Evolutionary conservation across 2,888 invertebrate species (phyloP).

Genomic region (Cephus sareptanus): DNA sequence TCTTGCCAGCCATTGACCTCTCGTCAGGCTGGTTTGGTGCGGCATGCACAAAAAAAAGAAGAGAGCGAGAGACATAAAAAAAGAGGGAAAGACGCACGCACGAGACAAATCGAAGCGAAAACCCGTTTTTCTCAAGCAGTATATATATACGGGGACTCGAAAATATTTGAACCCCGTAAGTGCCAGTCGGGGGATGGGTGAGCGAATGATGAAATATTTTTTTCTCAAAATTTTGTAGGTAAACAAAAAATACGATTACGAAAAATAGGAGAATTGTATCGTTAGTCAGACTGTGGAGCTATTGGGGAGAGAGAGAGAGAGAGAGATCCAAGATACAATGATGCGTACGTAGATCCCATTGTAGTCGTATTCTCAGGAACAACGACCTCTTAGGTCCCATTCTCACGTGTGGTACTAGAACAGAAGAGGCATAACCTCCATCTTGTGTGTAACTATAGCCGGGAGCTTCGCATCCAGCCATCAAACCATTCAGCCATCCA

Average conservation of each 20-base stretch:
- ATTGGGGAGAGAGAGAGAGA: background rate
- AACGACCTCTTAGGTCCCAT: background rate
- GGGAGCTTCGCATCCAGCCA: background rate
- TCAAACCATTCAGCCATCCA: background rate
- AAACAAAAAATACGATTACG: background rate
- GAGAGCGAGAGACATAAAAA: background rate
- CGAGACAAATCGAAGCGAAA: background rate
- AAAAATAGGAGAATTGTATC: background rate
- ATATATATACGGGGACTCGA: background rate
- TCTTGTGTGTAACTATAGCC: background rate
- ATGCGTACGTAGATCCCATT: background rate
- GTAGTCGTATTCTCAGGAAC: background rate
- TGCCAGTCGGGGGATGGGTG: no score
- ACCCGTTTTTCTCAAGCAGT: background rate
- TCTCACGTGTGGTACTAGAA: background rate
- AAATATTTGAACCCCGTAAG: background rate
- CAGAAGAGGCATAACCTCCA: background rate
- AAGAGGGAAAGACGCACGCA: background rate
- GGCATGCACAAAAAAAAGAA: background rate
- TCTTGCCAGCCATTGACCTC: background rate
- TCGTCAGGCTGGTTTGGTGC: background rate
- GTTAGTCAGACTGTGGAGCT: background rate
- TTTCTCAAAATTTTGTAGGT: background rate
- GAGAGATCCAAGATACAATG: background rate
- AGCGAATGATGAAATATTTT: background rate